Evolutionary conservation across 64 coral and sea anemone species (phyloP), one percentile per base, ranked within the genome.

Genomic region (Acropora yongei): DNA sequence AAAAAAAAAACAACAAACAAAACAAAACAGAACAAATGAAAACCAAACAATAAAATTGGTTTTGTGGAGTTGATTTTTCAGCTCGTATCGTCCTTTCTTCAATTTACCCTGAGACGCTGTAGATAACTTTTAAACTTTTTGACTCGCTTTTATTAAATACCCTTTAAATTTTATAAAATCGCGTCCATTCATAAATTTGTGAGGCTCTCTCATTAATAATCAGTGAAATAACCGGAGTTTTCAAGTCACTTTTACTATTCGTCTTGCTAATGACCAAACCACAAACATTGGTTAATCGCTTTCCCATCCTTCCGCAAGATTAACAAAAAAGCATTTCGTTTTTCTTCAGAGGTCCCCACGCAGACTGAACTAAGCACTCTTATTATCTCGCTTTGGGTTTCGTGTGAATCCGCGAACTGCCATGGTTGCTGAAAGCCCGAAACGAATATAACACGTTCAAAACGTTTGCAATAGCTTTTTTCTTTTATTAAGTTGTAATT

Each of bases 251-350:
- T 63, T 85, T 72, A 71, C 44, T 68, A 13, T 85, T 85, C 44
- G 18, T 71, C 49, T 85, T 85, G 6, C 49, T 72, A 85, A 72
- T 85, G 82, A 85, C 19, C 82, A 85, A 85, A 85, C 82, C 82
- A 42, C 82, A 72, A 71, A 68, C 65, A 49, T 67, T 71, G 63
- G 66, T 85, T 85, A 85, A 71, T 71, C 63, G 82, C 30, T 30
- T 17, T 68, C 13, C 45, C 44, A 85, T 85, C 82, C 66, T 71
- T 85, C 82, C 82, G 65, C 66, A 68, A 85, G 61, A 85, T 85
- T 85, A 68, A 85, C 20, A n/a, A 10, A 71, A 41, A 45, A 17
- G 8, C 82, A 85, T 57, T 85, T 72, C 68, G 18, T 41, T 71
- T 18, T 44, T 71, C 40, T 72, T 17, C 19, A 67, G 47, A 71